These are phyloP conservation scores for Speoplatyrhinus poulsoni DNA, from an alignment of 2,113 vertebrate genomes.

Conservation along the genomic window DNA sequence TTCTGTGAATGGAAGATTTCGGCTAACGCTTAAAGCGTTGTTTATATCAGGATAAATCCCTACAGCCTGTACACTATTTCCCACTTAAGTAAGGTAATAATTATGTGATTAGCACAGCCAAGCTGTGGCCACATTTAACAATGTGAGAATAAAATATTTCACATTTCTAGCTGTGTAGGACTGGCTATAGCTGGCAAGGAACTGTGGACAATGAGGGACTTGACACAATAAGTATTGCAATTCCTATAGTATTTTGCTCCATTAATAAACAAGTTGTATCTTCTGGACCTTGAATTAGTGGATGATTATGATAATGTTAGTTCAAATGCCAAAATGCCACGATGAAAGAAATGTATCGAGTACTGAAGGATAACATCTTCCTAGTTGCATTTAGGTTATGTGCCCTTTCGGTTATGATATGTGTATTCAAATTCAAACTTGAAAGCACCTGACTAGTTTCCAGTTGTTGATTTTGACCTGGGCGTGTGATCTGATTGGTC, in stretches of 20 bases:
- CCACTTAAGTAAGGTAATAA: constrained; percentile 10
- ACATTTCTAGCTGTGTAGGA: not conserved
- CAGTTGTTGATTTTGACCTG: not conserved
- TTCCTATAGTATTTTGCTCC: too few species aligned
- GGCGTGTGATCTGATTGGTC: constrained; percentile 6
- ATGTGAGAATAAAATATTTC: constrained; percentile 14
- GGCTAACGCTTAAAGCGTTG: constrained; percentile 31
- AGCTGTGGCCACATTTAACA: constrained; percentile 36
- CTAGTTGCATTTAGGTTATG: not conserved
- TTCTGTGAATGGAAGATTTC: constrained; percentile 34
- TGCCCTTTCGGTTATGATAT: not conserved
- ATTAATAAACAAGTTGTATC: too few species aligned
- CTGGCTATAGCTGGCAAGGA: not conserved
- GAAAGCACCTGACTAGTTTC: not conserved
- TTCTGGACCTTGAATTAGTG: too few species aligned
- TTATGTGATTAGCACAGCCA: constrained; percentile 19
- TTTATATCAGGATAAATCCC: constrained; percentile 38
- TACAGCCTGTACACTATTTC: constrained; percentile 17
- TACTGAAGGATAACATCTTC: too few species aligned
- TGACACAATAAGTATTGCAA: too few species aligned
- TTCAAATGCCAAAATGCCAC: too few species aligned
- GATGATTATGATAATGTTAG: too few species aligned
- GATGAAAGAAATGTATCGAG: too few species aligned
- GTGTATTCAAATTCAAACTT: not conserved
- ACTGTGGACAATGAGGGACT: too few species aligned